A percentile compares a stretch with the other conserved stretches of the same genome.
These are phyloP conservation scores for Dryoscopus gambensis DNA, from an alignment of 2,113 vertebrate species.

Conservation along the genomic window DNA sequence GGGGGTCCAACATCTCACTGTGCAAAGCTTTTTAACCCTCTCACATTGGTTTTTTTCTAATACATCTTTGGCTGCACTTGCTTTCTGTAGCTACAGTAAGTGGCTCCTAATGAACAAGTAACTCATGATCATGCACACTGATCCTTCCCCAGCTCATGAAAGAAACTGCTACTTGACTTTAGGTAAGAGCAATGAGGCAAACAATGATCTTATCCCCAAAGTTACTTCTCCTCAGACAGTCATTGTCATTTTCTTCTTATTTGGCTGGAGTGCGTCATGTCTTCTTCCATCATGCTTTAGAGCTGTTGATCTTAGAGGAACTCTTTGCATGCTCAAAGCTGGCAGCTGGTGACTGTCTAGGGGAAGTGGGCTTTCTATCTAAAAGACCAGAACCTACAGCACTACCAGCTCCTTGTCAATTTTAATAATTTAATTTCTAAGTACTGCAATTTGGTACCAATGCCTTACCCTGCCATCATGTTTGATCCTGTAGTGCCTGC, in stretches of 20 bases:
- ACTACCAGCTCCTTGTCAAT: neutral
- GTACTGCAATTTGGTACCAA: neutral
- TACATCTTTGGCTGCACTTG: neutral
- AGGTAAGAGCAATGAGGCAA: neutral
- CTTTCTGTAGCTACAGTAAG: neutral
- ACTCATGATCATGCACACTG: neutral
- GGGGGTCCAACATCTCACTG: accelerated
- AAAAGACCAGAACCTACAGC: neutral
- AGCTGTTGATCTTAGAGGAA: neutral
- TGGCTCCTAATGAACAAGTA: neutral
- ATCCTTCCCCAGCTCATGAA: neutral
- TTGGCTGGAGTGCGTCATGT: accelerated
- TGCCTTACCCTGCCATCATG: neutral
- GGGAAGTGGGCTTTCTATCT: neutral
- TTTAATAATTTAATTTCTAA: neutral
- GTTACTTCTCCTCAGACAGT: neutral
- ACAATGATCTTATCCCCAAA: neutral
- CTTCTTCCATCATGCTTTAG: neutral
- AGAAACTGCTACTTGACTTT: neutral
- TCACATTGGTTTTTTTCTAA: neutral
- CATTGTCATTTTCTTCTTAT: neutral
- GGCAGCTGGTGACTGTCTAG: neutral
- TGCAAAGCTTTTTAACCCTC: neutral
- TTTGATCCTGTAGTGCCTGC: neutral
- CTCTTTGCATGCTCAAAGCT: neutral